These are phyloP conservation scores for Platichthys flesus DNA, from an alignment of 2,113 vertebrate species.

Conservation along the genomic window DNA sequence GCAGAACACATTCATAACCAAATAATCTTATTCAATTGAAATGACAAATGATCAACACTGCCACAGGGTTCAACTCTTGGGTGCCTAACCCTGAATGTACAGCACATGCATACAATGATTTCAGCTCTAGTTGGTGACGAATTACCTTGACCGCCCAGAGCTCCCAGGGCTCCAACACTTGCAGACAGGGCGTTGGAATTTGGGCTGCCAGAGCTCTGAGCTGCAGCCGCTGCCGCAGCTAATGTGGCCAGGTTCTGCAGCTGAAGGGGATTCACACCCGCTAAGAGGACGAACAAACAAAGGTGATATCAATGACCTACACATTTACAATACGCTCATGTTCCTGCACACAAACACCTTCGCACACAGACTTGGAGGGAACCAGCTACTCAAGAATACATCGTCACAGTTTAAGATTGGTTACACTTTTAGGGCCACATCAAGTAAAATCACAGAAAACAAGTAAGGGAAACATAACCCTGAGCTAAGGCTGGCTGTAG, in stretches of 20 bases:
- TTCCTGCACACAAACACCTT: not conserved
- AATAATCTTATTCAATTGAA: not conserved
- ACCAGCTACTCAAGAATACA: not conserved
- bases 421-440: not conserved
- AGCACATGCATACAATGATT: not conserved
- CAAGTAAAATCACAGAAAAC: no score
- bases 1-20: not conserved
- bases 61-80: not conserved
- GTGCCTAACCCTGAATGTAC: not conserved
- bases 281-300: slow-evolving; percentile 24
- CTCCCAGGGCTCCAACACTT: slow-evolving; percentile 90
- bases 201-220: slow-evolving; percentile 92
- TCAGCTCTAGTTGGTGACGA: slow-evolving; percentile 4
- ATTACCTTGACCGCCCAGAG: slow-evolving; percentile 91
- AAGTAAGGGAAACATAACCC: no score
- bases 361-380: not conserved
- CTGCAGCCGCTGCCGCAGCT: slow-evolving; percentile 93
- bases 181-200: slow-evolving; percentile 90
- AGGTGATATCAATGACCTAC: slow-evolving; percentile 14
- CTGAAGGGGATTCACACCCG: slow-evolving; percentile 95
- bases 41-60: not conserved
- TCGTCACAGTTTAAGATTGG: not conserved
- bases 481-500: no score
- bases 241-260: slow-evolving; percentile 96
- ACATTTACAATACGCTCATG: not conserved